Evolutionary conservation across 2,797 vertebrate species (phyloP).

Genomic region (Coilia nasus): DNA sequence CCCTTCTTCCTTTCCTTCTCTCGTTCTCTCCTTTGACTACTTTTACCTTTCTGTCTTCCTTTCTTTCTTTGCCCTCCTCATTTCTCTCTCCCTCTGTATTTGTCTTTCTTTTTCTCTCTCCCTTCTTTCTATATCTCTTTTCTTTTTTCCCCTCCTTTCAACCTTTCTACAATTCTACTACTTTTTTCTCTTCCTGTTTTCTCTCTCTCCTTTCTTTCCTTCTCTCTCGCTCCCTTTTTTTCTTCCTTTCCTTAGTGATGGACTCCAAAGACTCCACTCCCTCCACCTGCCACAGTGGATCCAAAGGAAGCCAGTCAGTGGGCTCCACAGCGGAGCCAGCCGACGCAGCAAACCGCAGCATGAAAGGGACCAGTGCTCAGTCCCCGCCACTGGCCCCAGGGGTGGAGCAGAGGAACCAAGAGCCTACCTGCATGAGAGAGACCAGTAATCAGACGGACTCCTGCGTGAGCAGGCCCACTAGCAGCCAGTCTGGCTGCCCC

Average conservation of each 20-base stretch:
- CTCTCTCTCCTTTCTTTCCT: background rate
- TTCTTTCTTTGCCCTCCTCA: background rate
- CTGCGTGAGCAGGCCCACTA: too few relatives aligned
- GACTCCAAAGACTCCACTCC: background rate
- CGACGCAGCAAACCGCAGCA: background rate
- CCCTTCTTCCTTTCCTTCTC: too few relatives aligned
- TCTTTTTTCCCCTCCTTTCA: background rate
- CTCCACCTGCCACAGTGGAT: background rate
- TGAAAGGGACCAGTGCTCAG: background rate
- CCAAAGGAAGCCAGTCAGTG: background rate
- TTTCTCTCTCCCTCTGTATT: background rate
- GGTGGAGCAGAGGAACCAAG: background rate
- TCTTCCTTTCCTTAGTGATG: constrained; percentile 11
- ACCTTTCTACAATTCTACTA: background rate
- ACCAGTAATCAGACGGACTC: background rate
- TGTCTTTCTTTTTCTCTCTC: background rate
- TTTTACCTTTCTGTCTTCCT: background rate
- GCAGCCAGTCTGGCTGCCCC: background rate
- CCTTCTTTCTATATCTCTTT: background rate
- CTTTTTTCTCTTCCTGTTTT: background rate
- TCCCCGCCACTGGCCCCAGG: background rate
- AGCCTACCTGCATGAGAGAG: background rate
- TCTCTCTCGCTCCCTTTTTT: background rate
- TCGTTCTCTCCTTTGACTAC: background rate
- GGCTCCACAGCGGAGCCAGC: background rate